phyloP scores from a whole-genome alignment of 2,797 vertebrate species.

The Hylomyscus alleni region DNA sequence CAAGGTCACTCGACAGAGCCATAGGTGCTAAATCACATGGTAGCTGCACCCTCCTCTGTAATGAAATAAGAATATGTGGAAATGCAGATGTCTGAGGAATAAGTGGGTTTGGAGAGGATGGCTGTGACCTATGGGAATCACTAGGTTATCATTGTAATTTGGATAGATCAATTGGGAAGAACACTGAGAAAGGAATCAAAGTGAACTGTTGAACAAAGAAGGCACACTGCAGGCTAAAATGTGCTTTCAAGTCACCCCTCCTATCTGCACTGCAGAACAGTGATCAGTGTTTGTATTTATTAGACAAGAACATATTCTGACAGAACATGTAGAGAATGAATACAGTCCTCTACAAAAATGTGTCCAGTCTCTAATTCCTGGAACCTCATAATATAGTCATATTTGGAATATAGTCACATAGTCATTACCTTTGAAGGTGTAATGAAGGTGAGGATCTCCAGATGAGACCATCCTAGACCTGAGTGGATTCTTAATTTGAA shows the following conservation, averaged over 20 bases:
- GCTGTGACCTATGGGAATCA: not conserved
- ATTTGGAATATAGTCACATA: conserved; percentile 51
- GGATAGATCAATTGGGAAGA: not conserved
- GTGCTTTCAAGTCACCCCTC: not conserved
- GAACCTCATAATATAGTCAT: not conserved
- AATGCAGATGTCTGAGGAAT: not conserved
- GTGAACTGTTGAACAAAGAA: not conserved
- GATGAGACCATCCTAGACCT: not conserved
- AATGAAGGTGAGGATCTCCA: not conserved
- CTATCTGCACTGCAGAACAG: not conserved
- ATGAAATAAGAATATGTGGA: not conserved
- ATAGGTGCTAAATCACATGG: not conserved
- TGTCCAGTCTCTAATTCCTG: not conserved
- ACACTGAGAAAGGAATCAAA: conserved; percentile 13
- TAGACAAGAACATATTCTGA: not conserved
- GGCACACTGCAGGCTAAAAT: not conserved
- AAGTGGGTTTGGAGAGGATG: not conserved
- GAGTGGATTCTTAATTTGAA: not conserved
- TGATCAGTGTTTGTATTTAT: not conserved
- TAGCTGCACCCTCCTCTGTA: not conserved
- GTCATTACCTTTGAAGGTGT: not conserved
- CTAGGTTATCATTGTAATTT: not conserved
- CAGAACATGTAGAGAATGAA: not conserved
- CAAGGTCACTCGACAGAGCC: not conserved
- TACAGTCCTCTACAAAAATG: not conserved